These are phyloP conservation scores for Rhopilema esculentum DNA, from an alignment of 30 jellyfish, hydroid and myxozoan genomes.

Conservation along the genomic window DNA sequence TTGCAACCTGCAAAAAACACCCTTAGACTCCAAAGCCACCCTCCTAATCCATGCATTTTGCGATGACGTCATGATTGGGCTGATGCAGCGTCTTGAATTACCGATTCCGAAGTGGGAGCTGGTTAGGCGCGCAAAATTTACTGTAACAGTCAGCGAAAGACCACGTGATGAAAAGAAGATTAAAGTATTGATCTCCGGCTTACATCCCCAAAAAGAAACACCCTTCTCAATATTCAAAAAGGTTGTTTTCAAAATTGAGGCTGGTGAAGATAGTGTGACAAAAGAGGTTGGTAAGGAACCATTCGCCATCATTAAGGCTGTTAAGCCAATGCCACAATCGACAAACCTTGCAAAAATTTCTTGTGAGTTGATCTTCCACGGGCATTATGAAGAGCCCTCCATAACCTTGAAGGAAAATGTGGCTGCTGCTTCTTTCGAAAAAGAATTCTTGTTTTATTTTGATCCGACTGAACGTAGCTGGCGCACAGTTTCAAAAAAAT, in stretches of 20 bases:
- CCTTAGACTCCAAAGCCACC: slow-evolving; percentile 59
- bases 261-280: neutral
- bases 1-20: slow-evolving; percentile 86
- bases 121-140: slow-evolving; percentile 53
- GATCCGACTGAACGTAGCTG: slow-evolving; percentile 75
- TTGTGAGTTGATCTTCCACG: slow-evolving; percentile 61
- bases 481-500: slow-evolving; percentile 11
- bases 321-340: neutral
- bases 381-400: slow-evolving; percentile 85
- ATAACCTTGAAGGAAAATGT: neutral
- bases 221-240: slow-evolving; percentile 74
- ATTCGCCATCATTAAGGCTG: slow-evolving; percentile 5
- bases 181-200: slow-evolving; percentile 35
- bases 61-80: slow-evolving; percentile 78
- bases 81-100: slow-evolving; percentile 70
- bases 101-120: slow-evolving; percentile 87
- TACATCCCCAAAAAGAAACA: slow-evolving; percentile 43
- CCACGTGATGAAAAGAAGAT: neutral
- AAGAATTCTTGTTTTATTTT: slow-evolving; percentile 50
- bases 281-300: slow-evolving; percentile 65
- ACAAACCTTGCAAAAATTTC: slow-evolving; percentile 5
- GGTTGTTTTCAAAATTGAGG: slow-evolving; percentile 13
- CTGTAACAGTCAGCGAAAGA: neutral
- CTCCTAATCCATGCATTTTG: slow-evolving; percentile 85
- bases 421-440: neutral